Conservation (phyloP, 1,140 invertebrate genomes). For the Eupeodes corollae region DNA sequence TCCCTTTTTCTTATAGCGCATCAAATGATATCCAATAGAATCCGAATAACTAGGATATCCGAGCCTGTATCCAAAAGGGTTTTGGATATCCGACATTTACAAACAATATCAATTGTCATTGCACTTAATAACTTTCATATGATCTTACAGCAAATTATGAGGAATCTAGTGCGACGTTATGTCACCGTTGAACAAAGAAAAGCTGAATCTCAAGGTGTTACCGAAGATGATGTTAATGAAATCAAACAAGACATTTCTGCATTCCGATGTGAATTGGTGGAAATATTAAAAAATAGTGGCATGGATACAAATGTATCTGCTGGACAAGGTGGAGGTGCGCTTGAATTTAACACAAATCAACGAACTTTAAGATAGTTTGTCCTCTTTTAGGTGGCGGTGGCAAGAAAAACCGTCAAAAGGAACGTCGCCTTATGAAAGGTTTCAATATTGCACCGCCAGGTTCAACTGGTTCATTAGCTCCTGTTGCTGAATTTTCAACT, state of each 20-base stretch:
- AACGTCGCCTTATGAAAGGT: slow-evolving; percentile 84
- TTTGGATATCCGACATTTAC: too few species aligned
- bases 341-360: background rate
- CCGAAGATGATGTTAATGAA: slow-evolving; percentile 97
- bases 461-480: slow-evolving; percentile 49
- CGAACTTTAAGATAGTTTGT: too few species aligned
- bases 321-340: slow-evolving; percentile 39
- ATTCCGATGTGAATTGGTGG: slow-evolving; percentile 88
- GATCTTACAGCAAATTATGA: slow-evolving; percentile 70
- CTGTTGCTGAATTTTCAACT: slow-evolving; percentile 63
- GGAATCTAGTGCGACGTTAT: slow-evolving; percentile 88
- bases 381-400: slow-evolving; percentile 61
- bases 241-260: slow-evolving; percentile 97
- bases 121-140: too few species aligned
- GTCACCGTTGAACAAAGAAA: slow-evolving; percentile 91
- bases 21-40: too few species aligned
- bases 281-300: slow-evolving; percentile 86
- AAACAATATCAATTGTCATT: too few species aligned
- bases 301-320: slow-evolving; percentile 80
- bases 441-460: slow-evolving; percentile 75
- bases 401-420: slow-evolving; percentile 87
- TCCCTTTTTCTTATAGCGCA: too few species aligned
- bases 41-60: too few species aligned
- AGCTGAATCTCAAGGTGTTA: slow-evolving; percentile 90
- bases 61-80: too few species aligned